Evolutionary conservation across 2,888 invertebrate species (phyloP).

Genomic region (Argyresthia albistria): DNA sequence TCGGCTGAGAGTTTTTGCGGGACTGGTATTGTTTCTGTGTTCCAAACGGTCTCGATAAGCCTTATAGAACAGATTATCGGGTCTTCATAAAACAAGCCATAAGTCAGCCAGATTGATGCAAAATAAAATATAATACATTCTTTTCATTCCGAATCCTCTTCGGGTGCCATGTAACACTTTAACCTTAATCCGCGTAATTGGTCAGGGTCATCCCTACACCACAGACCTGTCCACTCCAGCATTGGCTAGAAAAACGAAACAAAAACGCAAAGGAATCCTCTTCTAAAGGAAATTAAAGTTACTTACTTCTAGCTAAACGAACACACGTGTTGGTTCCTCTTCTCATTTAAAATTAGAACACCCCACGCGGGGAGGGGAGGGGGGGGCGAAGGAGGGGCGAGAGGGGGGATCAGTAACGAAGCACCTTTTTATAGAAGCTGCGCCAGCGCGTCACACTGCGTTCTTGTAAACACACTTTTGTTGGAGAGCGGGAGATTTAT

Average conservation of each 20-base stretch:
- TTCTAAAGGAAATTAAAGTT: conserved; percentile 37
- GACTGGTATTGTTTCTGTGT: too few relatives aligned
- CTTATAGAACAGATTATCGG: too few relatives aligned
- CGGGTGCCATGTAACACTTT: background rate
- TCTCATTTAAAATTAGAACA: conserved; percentile 60
- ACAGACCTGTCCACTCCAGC: conserved; percentile 3
- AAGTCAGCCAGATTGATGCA: too few relatives aligned
- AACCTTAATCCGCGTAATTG: background rate
- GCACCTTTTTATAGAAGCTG: conserved; percentile 66
- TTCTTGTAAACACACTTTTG: conserved; percentile 36
- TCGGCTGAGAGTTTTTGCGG: too few relatives aligned
- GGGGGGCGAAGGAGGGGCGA: conserved; percentile 12
- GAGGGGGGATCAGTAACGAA: conserved; percentile 43
- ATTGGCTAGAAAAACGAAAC: conserved; percentile 13
- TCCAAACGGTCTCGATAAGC: too few relatives aligned
- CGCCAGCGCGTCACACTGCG: conserved; percentile 36
- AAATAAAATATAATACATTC: too few relatives aligned
- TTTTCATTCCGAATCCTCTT: too few relatives aligned
- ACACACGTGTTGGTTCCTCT: conserved; percentile 62
- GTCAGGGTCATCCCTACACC: conserved; percentile 3
- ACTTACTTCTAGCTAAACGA: conserved; percentile 32
- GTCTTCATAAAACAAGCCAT: too few relatives aligned
- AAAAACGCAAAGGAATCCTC: conserved; percentile 16
- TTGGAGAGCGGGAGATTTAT: conserved; percentile 24
- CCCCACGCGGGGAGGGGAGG: conserved; percentile 23